Evolutionary conservation across 2,888 invertebrate genomes (phyloP).

Genomic region (Agrilus mali): DNA sequence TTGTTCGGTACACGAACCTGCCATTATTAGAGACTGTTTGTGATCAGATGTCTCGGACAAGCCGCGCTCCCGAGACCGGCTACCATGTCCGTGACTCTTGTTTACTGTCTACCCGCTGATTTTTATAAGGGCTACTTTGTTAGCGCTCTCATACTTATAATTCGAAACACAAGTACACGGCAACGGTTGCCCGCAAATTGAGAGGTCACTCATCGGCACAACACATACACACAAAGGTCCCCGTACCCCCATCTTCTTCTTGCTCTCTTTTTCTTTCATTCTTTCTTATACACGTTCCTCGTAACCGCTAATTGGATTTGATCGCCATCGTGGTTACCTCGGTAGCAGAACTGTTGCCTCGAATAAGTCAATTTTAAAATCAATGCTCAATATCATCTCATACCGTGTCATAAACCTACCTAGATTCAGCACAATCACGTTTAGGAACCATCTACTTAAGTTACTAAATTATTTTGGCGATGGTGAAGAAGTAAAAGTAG

Average conservation of each 20-base stretch:
- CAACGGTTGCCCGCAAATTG: slow-evolving; percentile 8
- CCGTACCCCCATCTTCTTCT: neutral
- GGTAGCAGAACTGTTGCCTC: no score
- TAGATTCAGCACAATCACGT: no score
- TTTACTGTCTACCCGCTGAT: slow-evolving; percentile 22
- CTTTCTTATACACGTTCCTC: neutral
- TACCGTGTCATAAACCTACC: no score
- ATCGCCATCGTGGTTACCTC: no score
- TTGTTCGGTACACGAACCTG: slow-evolving; percentile 3
- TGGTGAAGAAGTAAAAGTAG: no score
- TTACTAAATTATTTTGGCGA: no score
- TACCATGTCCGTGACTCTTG: slow-evolving; percentile 22
- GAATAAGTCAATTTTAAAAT: no score
- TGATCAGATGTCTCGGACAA: slow-evolving; percentile 22
- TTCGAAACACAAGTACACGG: slow-evolving; percentile 10
- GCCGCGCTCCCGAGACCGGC: slow-evolving; percentile 16
- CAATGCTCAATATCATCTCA: no score
- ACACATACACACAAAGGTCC: neutral
- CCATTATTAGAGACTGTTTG: slow-evolving; percentile 21
- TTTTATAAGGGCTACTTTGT: slow-evolving; percentile 19
- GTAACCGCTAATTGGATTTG: neutral
- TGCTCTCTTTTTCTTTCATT: neutral
- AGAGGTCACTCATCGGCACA: slow-evolving; percentile 9
- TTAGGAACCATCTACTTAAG: no score
- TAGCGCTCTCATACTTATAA: slow-evolving; percentile 14